Evolutionary conservation across 1,140 invertebrate genomes (phyloP).

Genomic region (Bombus haemorrhoidalis): DNA sequence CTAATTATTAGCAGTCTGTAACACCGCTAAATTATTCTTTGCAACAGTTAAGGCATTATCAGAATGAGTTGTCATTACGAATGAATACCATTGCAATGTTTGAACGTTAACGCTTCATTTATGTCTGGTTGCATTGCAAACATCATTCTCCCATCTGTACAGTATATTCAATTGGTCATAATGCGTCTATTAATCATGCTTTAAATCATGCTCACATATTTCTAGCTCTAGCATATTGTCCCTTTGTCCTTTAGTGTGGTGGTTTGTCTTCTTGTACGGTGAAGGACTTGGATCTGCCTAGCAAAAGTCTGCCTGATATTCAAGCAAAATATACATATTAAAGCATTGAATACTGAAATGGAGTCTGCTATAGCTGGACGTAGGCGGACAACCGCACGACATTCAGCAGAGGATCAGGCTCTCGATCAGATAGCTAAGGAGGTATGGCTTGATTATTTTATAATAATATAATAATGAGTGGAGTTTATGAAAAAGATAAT

Average conservation of each 20-base stretch:
- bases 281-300: slow-evolving; percentile 55
- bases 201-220: slow-evolving; percentile 18
- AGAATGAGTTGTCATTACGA: background rate
- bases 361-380: slow-evolving; percentile 87
- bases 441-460: slow-evolving; percentile 82
- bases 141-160: slow-evolving; percentile 28
- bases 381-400: slow-evolving; percentile 87
- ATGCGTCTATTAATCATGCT: slow-evolving; percentile 19
- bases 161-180: slow-evolving; percentile 19
- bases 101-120: slow-evolving; percentile 15
- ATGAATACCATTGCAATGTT: background rate
- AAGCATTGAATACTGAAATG: slow-evolving; percentile 77
- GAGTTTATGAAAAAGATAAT: slow-evolving; percentile 49
- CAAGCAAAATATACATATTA: slow-evolving; percentile 23
- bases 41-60: background rate
- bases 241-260: slow-evolving; percentile 63
- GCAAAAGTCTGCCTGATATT: slow-evolving; percentile 32
- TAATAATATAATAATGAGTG: background rate
- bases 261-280: slow-evolving; percentile 64
- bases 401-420: slow-evolving; percentile 93
- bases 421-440: slow-evolving; percentile 95
- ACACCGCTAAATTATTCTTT: background rate
- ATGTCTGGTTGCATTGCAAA: background rate
- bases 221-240: slow-evolving; percentile 42
- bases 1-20: background rate